Conservation (phyloP, 2,888 invertebrate species). For the Athalia cordata region DNA sequence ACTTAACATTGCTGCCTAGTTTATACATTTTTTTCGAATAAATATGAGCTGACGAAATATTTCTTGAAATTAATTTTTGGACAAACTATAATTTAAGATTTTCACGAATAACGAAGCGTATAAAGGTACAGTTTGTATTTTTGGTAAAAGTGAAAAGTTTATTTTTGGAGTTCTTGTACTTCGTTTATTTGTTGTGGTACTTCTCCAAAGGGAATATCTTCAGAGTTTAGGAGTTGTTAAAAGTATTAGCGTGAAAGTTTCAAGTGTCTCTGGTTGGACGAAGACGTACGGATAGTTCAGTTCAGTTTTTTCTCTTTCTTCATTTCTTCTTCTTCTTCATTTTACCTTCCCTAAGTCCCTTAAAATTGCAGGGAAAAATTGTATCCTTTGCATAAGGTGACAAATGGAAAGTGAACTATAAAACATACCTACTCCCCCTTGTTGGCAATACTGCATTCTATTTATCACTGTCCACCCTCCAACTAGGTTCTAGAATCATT, state of each 20-base stretch:
- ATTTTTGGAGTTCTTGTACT: not conserved
- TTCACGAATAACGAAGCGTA: too few relatives aligned
- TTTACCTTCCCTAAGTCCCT: constrained; percentile 1
- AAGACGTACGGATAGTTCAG: not conserved
- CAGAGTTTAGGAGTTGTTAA: constrained; percentile 25
- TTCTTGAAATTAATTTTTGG: too few relatives aligned
- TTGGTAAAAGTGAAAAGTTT: not conserved
- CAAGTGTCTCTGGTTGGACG: constrained; percentile 33
- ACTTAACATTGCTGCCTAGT: too few relatives aligned
- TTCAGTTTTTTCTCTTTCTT: too few relatives aligned
- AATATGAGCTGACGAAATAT: too few relatives aligned
- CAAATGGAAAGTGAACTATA: constrained; percentile 68
- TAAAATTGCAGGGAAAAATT: constrained; percentile 51
- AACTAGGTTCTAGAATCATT: constrained; percentile 58
- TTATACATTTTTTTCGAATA: too few relatives aligned
- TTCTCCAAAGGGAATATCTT: constrained; percentile 30
- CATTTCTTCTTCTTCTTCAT: too few relatives aligned
- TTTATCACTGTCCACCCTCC: constrained; percentile 61
- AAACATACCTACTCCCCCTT: constrained; percentile 61
- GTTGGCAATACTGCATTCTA: constrained; percentile 61
- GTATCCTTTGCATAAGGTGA: constrained; percentile 64
- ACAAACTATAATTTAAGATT: too few relatives aligned
- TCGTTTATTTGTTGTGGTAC: constrained; percentile 1
- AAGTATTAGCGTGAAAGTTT: constrained; percentile 41
- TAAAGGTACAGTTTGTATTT: too few relatives aligned